Evolutionary conservation across 2,888 invertebrate species (phyloP), one percentile per base, ranked within the genome.

Genomic region (Cabera pusaria): DNA sequence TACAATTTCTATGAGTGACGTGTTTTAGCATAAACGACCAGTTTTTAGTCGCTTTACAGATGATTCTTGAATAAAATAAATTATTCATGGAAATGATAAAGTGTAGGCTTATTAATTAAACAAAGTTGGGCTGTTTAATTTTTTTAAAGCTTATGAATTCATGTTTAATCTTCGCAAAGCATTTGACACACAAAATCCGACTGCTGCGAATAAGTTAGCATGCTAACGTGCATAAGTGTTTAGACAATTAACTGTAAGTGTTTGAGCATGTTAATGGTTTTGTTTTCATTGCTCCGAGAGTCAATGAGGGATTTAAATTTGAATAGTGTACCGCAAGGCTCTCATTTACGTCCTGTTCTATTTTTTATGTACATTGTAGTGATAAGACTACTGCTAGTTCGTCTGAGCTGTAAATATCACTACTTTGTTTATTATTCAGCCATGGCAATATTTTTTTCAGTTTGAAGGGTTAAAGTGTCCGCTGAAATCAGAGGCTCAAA

Each of bases 1-100:
- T 65, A 61, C 53, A 58, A 55, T 43, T 43, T 48, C 36, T 39
- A 40, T 38, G 36, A 44, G 41, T 49, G 44, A 44, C 31, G 54
- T 40, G 37, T 42, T 51, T 42, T 34, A 25, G 14, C 28, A 47
- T 35, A 20, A 36, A 44, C 52, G 44, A 49, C 46, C 14, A 7
- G 22, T 32, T 29, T 32, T 25, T 22, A 42, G 22, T 29, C 6
- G 9, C 5, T 44, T 32, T 27, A 24, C 19, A 18, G 21, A 6
- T 16, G 21, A 17, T 31, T 21, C 11, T 24, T 8, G 23, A 16
- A 34, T 10, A 7, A 4, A 10, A 20, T 29, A 20, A 36, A 29
- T 37, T 9, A 37, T 24, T 23, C 16, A 31, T 29, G 4, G n/a
- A 6, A 9, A 6, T 19, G 6, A 10, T n/a, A n/a, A n/a, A n/a